phyloP scores from a whole-genome alignment of 2,113 vertebrate species.

The Haplochromis burtoni region DNA sequence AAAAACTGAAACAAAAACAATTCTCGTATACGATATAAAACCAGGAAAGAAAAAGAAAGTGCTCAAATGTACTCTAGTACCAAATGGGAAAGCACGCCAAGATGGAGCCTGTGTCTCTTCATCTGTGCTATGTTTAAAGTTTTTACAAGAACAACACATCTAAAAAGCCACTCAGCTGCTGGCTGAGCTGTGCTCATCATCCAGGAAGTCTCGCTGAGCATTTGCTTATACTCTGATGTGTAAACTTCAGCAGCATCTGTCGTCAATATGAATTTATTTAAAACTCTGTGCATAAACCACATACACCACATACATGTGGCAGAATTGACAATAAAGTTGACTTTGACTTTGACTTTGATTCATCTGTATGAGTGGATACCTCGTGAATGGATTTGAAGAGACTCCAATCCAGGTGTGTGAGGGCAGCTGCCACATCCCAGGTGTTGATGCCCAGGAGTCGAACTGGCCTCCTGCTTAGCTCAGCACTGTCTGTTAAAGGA shows the following conservation, averaged over 20 bases:
- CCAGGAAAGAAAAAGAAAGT: not conserved
- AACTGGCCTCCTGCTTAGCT: constrained; percentile 83
- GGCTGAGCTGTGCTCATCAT: not conserved
- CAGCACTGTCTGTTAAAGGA: constrained; percentile 85
- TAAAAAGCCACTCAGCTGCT: not conserved
- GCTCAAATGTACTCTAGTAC: not conserved
- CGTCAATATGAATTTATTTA: not conserved
- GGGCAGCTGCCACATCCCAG: constrained; percentile 90
- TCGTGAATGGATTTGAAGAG: constrained; percentile 96
- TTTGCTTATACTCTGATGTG: constrained; percentile 13
- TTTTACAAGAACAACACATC: not conserved
- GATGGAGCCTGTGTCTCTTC: not conserved
- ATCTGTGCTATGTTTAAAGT: not conserved
- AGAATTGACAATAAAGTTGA: too few relatives aligned
- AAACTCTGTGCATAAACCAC: not conserved
- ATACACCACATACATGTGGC: too few relatives aligned
- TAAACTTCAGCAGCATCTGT: not conserved
- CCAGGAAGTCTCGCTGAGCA: not conserved
- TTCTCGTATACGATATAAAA: not conserved
- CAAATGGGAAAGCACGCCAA: not conserved
- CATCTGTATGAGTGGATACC: constrained; percentile 59
- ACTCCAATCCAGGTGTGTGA: constrained; percentile 94
- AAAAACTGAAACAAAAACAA: not conserved
- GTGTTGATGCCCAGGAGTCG: constrained; percentile 94
- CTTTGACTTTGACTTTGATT: too few relatives aligned